A percentile compares a stretch with the other conserved stretches of the same genome.
phyloP scores from a whole-genome alignment of 2,888 invertebrate genomes.

The Plagodis dolabraria region DNA sequence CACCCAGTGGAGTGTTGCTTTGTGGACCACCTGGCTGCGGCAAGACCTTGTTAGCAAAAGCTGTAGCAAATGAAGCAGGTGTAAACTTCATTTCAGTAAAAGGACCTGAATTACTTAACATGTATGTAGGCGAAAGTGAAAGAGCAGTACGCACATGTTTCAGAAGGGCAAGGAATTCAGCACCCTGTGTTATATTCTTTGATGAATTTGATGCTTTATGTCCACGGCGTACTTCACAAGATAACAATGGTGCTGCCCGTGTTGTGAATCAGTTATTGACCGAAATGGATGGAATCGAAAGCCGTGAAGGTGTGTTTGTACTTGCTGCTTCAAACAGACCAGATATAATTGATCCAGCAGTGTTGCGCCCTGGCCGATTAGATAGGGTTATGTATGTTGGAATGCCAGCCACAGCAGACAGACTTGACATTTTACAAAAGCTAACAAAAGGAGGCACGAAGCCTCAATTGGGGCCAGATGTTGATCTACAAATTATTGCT shows the following conservation, averaged over 20 bases:
- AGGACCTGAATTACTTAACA: constrained; percentile 98
- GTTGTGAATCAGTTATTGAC: constrained; percentile 98
- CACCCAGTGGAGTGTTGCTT: constrained; percentile 95
- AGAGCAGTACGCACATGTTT: constrained; percentile 98
- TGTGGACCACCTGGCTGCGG: constrained; percentile 99
- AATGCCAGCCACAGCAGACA: constrained; percentile 91
- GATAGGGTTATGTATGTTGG: constrained; percentile 96
- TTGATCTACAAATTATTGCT: constrained; percentile 89
- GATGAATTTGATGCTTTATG: constrained; percentile 99
- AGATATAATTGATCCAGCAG: constrained; percentile 98
- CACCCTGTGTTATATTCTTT: constrained; percentile 99
- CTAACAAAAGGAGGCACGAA: constrained; percentile 94
- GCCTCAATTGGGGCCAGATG: constrained; percentile 91
- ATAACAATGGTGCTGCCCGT: constrained; percentile 89
- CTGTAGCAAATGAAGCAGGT: constrained; percentile 99
- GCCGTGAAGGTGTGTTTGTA: constrained; percentile 95
- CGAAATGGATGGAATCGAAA: constrained; percentile 99
- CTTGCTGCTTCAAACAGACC: constrained; percentile 98
- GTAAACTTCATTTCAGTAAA: constrained; percentile 99
- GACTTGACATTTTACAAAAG: constrained; percentile 94
- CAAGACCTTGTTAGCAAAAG: constrained; percentile 98
- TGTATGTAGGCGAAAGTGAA: constrained; percentile 99
- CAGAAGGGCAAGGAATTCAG: constrained; percentile 96
- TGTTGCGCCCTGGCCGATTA: constrained; percentile 94
- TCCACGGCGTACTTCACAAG: constrained; percentile 92